Percentiles rank a stretch among this genome's conserved stretches.
Conservation (phyloP, 1,140 invertebrate genomes). For the Lordiphosa mommai region DNA sequence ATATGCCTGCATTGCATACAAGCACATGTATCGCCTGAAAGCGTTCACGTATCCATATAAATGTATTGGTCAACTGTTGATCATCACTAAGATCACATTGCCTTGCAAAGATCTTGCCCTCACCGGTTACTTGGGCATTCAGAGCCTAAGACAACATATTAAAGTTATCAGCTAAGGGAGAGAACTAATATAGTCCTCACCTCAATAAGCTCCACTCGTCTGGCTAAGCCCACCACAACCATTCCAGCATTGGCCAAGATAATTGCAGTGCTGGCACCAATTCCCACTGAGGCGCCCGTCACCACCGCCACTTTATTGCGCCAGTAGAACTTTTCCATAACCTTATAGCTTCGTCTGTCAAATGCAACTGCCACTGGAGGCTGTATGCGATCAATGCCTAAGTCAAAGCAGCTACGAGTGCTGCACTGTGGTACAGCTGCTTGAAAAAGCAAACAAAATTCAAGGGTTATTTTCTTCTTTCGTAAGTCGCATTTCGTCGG, state of each 20-base stretch:
- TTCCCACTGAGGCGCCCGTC: constrained; percentile 85
- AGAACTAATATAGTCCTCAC: constrained; percentile 2
- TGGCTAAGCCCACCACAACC: constrained; percentile 83
- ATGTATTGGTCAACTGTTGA: constrained; percentile 81
- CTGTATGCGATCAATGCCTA: constrained; percentile 17
- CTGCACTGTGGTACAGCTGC: constrained; percentile 20
- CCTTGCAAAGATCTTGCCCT: constrained; percentile 69
- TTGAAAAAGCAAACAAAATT: no score
- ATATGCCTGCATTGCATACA: constrained; percentile 72
- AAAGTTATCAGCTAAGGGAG: background rate
- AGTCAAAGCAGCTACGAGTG: background rate
- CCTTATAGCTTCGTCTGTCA: constrained; percentile 18
- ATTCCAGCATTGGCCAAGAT: constrained; percentile 81
- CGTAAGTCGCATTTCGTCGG: background rate
- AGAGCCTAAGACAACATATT: constrained; percentile 28
- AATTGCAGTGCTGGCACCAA: constrained; percentile 81
- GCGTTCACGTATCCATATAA: constrained; percentile 77
- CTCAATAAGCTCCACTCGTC: constrained; percentile 81
- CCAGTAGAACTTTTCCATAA: constrained; percentile 82
- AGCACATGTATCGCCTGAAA: constrained; percentile 65
- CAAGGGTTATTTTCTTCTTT: no score
- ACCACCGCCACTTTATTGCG: constrained; percentile 83
- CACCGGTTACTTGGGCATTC: constrained; percentile 44
- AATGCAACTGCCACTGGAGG: constrained; percentile 31
- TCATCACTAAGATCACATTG: constrained; percentile 83